Base-by-base conservation (phyloP, 2,113 vertebrate genomes). In the Epinephelus fuscoguttatus region DNA sequence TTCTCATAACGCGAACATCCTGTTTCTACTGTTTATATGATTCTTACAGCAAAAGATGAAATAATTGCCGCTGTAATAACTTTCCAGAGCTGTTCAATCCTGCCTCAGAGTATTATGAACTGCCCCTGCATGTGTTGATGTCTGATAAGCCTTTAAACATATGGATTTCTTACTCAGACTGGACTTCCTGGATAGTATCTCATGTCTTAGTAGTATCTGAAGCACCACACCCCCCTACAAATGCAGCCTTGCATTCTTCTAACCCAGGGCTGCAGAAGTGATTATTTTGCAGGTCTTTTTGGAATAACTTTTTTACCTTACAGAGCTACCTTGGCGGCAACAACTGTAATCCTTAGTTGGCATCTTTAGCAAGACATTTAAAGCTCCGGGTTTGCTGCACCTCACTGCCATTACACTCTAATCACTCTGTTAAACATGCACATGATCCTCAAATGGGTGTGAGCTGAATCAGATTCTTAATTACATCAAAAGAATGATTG, bases 111-210 rank as follows among this genome's bases (percentile, higher is more conserved):
- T 40, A 1, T 50, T 18, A 7, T 15, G 23, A 52, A 40, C 11
- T 1, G 0, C 18, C 15, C 3, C 21, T 11, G 2, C 7, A 14
- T 17, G 25, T 40, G 33, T n/a, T 37, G n/a, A 4, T 3, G 1
- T 19, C 23, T 37, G 50, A 72, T 27, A 27, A 42, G 13, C 33
- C 53, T 27, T 50, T 15, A 55, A n/a, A 52, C 4, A 37, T 15
- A 9, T 42, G 33, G 33, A 14, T 53, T 75, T 63, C 3, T 18
- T 2, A 7, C 27, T 53, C 5, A 45, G 55, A 42, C 63, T 57
- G n/a, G 19, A 60, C 56, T 9, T 56, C 33, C 12, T 70, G 23
- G 23, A 27, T 62, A 25, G 12, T 9, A 10, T 42, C 40, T 15
- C 37, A 33, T 50, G 25, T 74, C 10, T n/a, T 2, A 15, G 0